A percentile compares a stretch with the other conserved stretches of the same genome.
These are phyloP conservation scores for Stercorarius parasiticus DNA, from an alignment of 2,113 vertebrate genomes.

Conservation along the genomic window DNA sequence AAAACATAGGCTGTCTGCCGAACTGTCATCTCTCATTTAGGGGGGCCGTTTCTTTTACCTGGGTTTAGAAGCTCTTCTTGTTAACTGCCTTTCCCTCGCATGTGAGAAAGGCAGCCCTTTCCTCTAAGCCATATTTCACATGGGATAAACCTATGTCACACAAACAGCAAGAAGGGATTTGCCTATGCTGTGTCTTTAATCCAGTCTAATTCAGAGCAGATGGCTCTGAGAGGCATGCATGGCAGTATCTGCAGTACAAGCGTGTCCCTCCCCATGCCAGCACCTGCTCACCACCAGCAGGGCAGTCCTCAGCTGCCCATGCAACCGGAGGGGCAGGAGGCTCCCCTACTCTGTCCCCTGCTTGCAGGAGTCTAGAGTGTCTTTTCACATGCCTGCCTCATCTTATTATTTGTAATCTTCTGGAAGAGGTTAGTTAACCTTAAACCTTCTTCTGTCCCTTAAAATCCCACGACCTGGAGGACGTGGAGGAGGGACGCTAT, in stretches of 20 bases:
- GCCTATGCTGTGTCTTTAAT: not conserved
- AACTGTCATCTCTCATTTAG: not conserved
- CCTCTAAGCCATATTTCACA: conserved; percentile 8
- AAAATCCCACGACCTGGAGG: not conserved
- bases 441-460: not conserved
- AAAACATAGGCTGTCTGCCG: not conserved
- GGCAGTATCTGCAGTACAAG: not conserved
- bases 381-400: not conserved
- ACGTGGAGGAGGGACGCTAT: not conserved
- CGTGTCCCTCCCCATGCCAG: not conserved
- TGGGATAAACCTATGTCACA: not conserved
- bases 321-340: fast-evolving
- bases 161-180: conserved; percentile 21
- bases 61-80: not conserved
- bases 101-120: not conserved
- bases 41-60: not conserved
- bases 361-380: not conserved
- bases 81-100: not conserved
- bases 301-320: not conserved
- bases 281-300: fast-evolving
- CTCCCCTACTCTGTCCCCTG: fast-evolving
- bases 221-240: not conserved
- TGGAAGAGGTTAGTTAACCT: not conserved
- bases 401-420: conserved; percentile 17
- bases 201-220: conserved; percentile 43